Base-by-base conservation (phyloP, 2,797 vertebrate species). In the Darevskia mixta region DNA sequence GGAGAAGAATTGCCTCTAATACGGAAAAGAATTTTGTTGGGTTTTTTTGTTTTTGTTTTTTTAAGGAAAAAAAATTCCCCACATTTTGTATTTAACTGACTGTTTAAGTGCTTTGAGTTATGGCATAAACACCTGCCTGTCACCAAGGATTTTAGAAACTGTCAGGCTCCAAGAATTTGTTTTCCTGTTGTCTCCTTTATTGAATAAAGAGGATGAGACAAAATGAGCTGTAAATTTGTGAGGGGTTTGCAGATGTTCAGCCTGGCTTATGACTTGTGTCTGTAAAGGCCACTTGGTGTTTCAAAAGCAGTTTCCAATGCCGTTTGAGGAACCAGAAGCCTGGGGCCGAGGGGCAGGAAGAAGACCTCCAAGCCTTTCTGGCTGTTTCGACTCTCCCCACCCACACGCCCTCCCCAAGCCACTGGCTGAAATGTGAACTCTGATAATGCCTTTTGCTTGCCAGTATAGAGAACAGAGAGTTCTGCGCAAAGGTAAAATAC, bases 141-240 rank as follows among this genome's bases (percentile, higher is more conserved):
- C 90, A 90, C 13, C 25, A 72, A 79, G 38, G 20, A 38, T 81
- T 75, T 76, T 81, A 82, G 61, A 82, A 55, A 92, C 92, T 79
- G 49, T 90, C 92, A 73, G 0, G 49, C 27, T 82, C 3, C 80
- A 81, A 88, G 23, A 87, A 80, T 71, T 90, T 94, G 49, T 66
- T 88, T 89, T 69, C 87, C 87, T 86, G 83, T 90, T n/a, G 89
- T 84, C 80, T 0, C 0, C 64, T 80, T 64, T 92, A 90, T 93
- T 93, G 86, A 97, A 97, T 97, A 97, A 97, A 97, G 91, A 95
- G 45, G 87, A 73, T 75, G 64, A 92, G n/a, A 84, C 92, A 81
- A 95, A 93, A 76, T 25, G 79, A 94, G 82, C 8, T 81, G 67
- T 78, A 90, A 79, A 64, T 91, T 27, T 85, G 79, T 87, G 49